Conservation (phyloP, 2,113 vertebrate genomes). For the Phrynosoma platyrhinos region DNA sequence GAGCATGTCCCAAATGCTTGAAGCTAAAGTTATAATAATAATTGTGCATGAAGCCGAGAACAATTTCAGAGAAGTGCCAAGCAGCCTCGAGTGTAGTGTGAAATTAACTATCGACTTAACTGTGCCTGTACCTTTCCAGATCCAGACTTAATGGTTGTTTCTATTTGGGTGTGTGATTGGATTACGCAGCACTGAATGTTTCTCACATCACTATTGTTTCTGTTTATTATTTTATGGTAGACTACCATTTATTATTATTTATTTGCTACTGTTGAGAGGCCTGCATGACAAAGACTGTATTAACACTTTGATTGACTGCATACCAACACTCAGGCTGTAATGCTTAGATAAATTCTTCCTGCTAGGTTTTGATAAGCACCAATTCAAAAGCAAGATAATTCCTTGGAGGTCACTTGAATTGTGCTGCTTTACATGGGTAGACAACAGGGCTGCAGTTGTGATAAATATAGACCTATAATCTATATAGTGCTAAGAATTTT, state of each 20-base stretch:
- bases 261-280: background rate
- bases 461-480: slow-evolving; percentile 24
- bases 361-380: slow-evolving; percentile 28
- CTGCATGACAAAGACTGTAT: slow-evolving; percentile 26
- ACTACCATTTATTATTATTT: background rate
- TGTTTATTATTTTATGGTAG: background rate
- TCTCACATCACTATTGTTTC: background rate
- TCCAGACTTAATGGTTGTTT: slow-evolving; percentile 22
- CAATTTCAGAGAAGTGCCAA: background rate
- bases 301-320: slow-evolving; percentile 26
- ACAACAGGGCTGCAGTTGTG: background rate
- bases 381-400: slow-evolving; percentile 33
- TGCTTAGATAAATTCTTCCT: slow-evolving; percentile 37
- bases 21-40: slow-evolving; percentile 1
- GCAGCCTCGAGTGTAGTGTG: background rate
- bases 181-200: background rate
- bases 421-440: background rate
- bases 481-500: slow-evolving; percentile 24
- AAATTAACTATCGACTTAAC: slow-evolving; percentile 15
- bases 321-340: background rate
- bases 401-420: background rate
- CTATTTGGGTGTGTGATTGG: slow-evolving; percentile 1
- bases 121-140: background rate
- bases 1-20: background rate
- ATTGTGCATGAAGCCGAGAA: slow-evolving; percentile 2